phyloP scores from a whole-genome alignment of 2,113 vertebrate species.

The Cebus imitator region DNA sequence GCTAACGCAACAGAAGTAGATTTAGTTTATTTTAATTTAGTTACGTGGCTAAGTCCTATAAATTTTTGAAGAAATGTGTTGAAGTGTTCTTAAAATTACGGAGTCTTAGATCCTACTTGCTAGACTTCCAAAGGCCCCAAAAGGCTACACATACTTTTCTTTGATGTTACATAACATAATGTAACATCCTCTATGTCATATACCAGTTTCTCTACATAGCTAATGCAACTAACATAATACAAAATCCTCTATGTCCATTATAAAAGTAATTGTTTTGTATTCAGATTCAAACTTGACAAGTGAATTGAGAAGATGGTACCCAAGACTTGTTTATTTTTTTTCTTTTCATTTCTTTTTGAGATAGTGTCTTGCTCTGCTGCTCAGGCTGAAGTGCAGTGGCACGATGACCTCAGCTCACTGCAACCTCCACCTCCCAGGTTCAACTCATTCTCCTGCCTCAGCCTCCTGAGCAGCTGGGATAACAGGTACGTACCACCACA shows the following conservation, averaged over 20 bases:
- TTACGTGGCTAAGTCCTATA: neutral
- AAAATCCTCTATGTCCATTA: neutral
- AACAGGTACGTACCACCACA: no score
- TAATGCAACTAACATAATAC: neutral
- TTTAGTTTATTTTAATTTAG: constrained; percentile 27
- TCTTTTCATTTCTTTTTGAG: no score
- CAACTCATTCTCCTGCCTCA: no score
- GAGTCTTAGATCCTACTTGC: constrained; percentile 16
- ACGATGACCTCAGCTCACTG: no score
- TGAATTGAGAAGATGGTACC: neutral
- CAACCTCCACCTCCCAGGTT: no score
- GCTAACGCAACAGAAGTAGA: neutral
- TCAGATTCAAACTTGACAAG: neutral
- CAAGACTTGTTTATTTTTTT: neutral
- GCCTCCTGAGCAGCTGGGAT: no score
- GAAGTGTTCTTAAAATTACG: constrained; percentile 15
- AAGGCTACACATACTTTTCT: neutral
- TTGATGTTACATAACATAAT: neutral
- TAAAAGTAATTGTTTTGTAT: neutral
- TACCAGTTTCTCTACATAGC: no score
- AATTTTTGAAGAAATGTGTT: constrained; percentile 23
- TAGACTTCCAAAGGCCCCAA: neutral
- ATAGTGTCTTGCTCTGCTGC: no score
- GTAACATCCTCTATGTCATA: neutral
- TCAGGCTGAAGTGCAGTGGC: no score